Evolutionary conservation across 2,113 vertebrate species (phyloP).

Genomic region (Riparia riparia): DNA sequence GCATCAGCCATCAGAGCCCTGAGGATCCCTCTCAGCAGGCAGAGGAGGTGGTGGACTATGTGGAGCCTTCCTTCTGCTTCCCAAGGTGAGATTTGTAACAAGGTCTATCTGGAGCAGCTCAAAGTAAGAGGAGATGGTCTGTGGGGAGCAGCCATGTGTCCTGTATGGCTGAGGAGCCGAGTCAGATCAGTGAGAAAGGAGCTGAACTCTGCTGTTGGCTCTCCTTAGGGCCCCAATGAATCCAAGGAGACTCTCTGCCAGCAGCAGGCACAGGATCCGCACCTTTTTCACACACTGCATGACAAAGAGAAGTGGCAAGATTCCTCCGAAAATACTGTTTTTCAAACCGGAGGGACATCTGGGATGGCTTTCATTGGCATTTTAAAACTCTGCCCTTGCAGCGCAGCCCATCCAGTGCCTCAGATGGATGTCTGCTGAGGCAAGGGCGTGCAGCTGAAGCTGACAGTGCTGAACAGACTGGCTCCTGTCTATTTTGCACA

Average conservation of each 20-base stretch:
- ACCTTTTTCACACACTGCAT: background rate
- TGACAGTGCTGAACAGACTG: background rate
- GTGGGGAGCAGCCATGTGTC: background rate
- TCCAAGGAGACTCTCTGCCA: background rate
- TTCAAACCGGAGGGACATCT: background rate
- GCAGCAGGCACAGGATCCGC: background rate
- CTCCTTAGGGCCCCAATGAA: background rate
- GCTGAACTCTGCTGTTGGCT: background rate
- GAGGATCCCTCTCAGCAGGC: background rate
- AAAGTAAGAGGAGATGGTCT: background rate
- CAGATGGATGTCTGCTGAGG: background rate
- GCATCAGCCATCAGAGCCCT: background rate
- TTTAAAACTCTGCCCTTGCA: background rate
- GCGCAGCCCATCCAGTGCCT: background rate
- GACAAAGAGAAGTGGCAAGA: background rate
- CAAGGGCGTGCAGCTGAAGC: background rate
- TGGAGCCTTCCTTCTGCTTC: background rate
- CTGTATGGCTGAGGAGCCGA: background rate
- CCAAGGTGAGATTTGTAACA: background rate
- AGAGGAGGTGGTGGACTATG: background rate
- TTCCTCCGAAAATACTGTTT: background rate
- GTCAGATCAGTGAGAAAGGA: background rate
- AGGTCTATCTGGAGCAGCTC: background rate
- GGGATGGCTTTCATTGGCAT: background rate
- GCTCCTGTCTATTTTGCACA: background rate